Evolutionary conservation across 2,888 invertebrate genomes (phyloP), one percentile per base, ranked within the genome.

Genomic region (Julus scanicus): DNA sequence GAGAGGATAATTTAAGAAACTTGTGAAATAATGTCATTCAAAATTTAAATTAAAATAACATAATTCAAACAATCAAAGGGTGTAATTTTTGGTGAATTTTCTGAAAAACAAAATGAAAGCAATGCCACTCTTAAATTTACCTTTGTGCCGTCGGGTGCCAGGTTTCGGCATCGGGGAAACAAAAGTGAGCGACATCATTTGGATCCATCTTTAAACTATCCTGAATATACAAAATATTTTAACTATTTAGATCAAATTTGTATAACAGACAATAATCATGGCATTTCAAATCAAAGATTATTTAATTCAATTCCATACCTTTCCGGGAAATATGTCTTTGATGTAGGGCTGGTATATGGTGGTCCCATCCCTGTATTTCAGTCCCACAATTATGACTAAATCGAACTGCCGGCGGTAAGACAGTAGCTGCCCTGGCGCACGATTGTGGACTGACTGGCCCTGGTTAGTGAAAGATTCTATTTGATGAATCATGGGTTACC

Each of bases 81-180:
- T 29, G 29, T 29, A 29, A 29, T 29, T 29, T 29, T 29, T 29
- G 29, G 29, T 29, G 29, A 29, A 29, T 8, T 1, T 84, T 29
- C 40, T 44, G 44, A 44, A 44, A 44, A 44, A 44, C 44, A 44
- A 8, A 37, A 5, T 39, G 85, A 84, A 29, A 84, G 2, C 39
- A 2, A 37, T 9, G 40, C n/a, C 17, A 84, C 20, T 39, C 29
- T 83, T 44, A 17, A 17, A 83, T 17, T 87, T 87, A 88, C 89
- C 89, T 87, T 15, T 89, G 90, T 88, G 90, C 90, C 85, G 90
- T 89, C 84, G 90, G 91, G 0, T 93, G 93, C 90, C 94, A 94
- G 87, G 94, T 93, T 57, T 94, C 92, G 0, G 95, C 95, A 92
- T 96, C 96, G 0, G 96, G 96, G 91, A 96, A 96, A 90, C 96